Evolutionary conservation across 2,113 vertebrate genomes (phyloP), one percentile per base, ranked within the genome.

Genomic region (Condylura cristata): DNA sequence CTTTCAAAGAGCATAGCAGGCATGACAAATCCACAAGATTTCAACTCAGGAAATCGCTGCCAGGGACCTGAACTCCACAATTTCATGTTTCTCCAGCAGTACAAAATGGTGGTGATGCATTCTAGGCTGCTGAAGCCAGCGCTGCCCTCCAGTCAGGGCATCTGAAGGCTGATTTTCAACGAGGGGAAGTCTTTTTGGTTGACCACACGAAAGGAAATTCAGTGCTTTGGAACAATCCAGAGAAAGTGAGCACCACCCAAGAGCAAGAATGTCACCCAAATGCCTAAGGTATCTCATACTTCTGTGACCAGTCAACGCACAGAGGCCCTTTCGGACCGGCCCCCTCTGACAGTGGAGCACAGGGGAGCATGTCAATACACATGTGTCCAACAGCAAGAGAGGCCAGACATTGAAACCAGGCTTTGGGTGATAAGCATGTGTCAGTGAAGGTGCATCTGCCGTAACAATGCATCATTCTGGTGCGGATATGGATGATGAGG

Each of bases 361-460:
- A 44, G 34, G 34, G 86, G 41, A 30, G 30, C 10, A 12, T 20
- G 60, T 30, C 86, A 46, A 48, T 17, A 11, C 4, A 74, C 48
- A 58, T 24, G 34, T 68, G 70, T 37, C 79, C 37, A 84, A 41
- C 18, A 41, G 9, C 51, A 46, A 17, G 22, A 56, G n/a, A 44
- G 79, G 34, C n/a, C 20, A 0, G 0, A 8, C 61, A n/a, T 3
- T 3, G 16, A 30, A 16, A 76, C 4, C 76, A 65, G 56, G 37
- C 24, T 63, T 10, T 3, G 56, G 65, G 11, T 30, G 30, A 22
- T 24, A 88, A 34, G 3, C 12, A 61, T 37, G 7, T 17, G 30
- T 65, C 24, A 14, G 3, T 79, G 70, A 1, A 26, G 41, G 6
- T 71, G 60, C 41, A 79, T 39, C 41, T 51, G n/a, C 41, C 14